These are phyloP conservation scores for Xanthia togata DNA, from an alignment of 2,888 invertebrate genomes.

Conservation along the genomic window DNA sequence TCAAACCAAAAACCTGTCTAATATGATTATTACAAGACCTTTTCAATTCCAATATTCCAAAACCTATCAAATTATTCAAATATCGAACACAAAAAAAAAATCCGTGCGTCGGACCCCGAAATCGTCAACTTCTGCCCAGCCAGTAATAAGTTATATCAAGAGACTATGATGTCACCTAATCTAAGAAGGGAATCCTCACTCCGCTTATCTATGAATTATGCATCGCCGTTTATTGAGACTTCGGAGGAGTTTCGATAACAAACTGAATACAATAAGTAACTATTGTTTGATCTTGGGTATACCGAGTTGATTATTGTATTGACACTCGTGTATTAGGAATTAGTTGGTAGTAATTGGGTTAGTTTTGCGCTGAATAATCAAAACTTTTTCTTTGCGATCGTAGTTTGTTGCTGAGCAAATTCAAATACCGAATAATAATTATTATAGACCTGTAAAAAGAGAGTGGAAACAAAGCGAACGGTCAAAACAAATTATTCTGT, in stretches of 20 bases:
- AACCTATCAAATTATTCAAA: not conserved
- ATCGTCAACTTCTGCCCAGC: not conserved
- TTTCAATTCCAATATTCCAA: slow-evolving; percentile 1
- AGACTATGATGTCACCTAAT: slow-evolving; percentile 31
- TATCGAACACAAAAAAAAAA: not conserved
- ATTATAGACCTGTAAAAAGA: not conserved
- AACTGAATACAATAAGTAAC: slow-evolving; percentile 14
- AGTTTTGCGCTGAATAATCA: slow-evolving; percentile 1
- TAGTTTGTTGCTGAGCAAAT: not conserved
- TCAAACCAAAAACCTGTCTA: not conserved
- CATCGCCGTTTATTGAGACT: slow-evolving; percentile 43
- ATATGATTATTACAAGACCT: not conserved
- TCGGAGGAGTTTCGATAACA: slow-evolving; percentile 15
- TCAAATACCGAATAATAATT: not conserved
- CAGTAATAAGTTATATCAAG: slow-evolving; percentile 14
- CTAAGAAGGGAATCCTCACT: slow-evolving; percentile 33
- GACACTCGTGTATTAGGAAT: slow-evolving; percentile 5
- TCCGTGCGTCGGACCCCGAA: too few relatives aligned
- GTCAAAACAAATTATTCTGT: not conserved
- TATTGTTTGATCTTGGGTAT: slow-evolving; percentile 39
- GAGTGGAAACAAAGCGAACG: not conserved
- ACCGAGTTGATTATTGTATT: slow-evolving; percentile 16
- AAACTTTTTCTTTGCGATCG: too few relatives aligned
- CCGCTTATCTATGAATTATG: slow-evolving; percentile 56
- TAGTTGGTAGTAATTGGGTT: slow-evolving; percentile 20